Conservation (phyloP, 2,113 vertebrate species). For the Eulemur rufifrons region DNA sequence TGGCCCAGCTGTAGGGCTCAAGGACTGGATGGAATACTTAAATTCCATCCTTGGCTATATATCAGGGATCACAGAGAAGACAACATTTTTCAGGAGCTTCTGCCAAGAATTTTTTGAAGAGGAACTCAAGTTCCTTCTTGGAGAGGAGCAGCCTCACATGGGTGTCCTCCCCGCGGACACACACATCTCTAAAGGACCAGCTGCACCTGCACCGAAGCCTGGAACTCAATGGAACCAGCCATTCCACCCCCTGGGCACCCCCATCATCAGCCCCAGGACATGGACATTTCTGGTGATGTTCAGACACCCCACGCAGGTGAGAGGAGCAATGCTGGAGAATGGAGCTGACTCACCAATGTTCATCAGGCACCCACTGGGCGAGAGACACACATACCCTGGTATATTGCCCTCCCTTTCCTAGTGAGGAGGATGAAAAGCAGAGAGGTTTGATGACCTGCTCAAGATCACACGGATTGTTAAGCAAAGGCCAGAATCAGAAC, state of each 20-base stretch:
- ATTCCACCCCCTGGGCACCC: neutral
- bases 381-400: neutral
- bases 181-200: neutral
- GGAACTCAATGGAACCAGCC: neutral
- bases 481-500: neutral
- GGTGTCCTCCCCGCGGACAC: neutral
- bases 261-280: neutral
- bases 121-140: constrained; percentile 19
- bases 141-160: neutral
- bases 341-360: neutral
- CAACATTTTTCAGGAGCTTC: neutral
- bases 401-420: neutral
- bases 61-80: neutral
- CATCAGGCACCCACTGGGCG: neutral
- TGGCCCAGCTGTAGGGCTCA: neutral
- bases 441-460: neutral
- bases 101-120: constrained; percentile 40
- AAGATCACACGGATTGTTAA: neutral
- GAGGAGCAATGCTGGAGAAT: neutral
- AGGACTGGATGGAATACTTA: neutral
- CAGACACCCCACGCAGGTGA: neutral
- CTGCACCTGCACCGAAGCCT: neutral
- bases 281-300: neutral
- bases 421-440: neutral
- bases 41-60: constrained; percentile 17